Evolutionary conservation across 1,140 invertebrate species (phyloP).

Genomic region (Pseudomyrmex concolor): DNA sequence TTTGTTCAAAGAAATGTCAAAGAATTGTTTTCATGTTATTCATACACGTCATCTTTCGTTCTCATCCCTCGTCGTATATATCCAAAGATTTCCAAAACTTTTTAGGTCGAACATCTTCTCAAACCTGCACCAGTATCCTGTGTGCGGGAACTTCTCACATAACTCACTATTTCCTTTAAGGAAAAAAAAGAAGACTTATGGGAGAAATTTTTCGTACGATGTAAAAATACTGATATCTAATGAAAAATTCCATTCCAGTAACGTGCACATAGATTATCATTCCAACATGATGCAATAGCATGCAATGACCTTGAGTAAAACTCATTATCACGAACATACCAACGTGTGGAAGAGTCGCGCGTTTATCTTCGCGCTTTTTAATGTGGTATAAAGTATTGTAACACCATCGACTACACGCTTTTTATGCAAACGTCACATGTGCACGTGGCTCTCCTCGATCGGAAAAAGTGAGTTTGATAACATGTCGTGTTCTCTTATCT

Average conservation of each 20-base stretch:
- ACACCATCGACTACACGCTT: not conserved
- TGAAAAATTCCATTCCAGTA: not conserved
- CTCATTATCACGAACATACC: not conserved
- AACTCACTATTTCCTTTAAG: not conserved
- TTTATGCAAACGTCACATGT: not conserved
- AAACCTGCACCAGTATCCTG: not conserved
- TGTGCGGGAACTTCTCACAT: not conserved
- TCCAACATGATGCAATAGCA: not conserved
- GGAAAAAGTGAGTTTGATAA: conserved; percentile 1
- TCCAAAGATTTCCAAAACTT: no score
- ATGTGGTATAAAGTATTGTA: not conserved
- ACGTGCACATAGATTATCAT: not conserved
- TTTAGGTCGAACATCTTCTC: not conserved
- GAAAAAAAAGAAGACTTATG: not conserved
- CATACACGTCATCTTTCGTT: no score
- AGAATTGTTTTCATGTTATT: no score
- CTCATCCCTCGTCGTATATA: no score
- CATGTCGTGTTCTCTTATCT: conserved; percentile 8
- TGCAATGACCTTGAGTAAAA: not conserved
- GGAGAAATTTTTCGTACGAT: not conserved
- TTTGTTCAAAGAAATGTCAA: no score
- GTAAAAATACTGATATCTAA: not conserved
- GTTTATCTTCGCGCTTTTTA: conserved; percentile 7
- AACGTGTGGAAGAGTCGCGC: not conserved
- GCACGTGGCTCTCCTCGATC: not conserved